Evolutionary conservation across 2,113 vertebrate genomes (phyloP), one percentile per base, ranked within the genome.

Genomic region (Dromaius novaehollandiae): DNA sequence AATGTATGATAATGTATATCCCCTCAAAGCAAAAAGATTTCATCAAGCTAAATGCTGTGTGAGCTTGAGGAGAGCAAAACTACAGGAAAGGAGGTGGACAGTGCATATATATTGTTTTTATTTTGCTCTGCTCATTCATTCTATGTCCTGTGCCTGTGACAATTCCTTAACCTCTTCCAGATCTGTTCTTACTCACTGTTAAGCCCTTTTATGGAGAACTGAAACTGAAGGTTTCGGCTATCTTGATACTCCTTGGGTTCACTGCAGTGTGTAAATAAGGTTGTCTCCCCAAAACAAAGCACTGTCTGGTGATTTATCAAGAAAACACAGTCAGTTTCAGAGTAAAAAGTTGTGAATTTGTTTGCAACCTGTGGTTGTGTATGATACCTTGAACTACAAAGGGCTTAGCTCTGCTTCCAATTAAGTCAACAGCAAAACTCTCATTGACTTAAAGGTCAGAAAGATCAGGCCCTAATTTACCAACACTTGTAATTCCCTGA

Each of bases 401-500:
- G 12, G 28, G 53, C 8, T 44, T 44, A 71, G 14, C 40, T 83
- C 34, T 53, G 6, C 24, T 95, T 71, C 61, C 12, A 61, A 30
- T 68, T 84, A 86, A 73, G 42, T 79, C 21, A 82, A 68, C 3
- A 91, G n/a, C 28, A 84, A 87, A 95, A 78, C 21, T 71, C 30
- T 78, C 38, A 81, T 70, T 88, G 60, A 86, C 51, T 78, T 89
- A 51, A 93, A 86, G 38, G 46, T 68, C 84, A 89, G 51, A 9
- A 89, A 91, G 63, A 87, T 51, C 77, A 82, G 78, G 2, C 5
- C 91, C 30, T 80, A 80, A 77, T 95, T 94, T 96, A 80, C 75
- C 58, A 94, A 77, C 19, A 50, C 34, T 66, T 97, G 51, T 44
- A 89, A 88, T 77, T 82, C 40, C 6, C 9, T 89, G 26, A 93